phyloP scores from a whole-genome alignment of 2,888 invertebrate species.

The Drosophila atripex region DNA sequence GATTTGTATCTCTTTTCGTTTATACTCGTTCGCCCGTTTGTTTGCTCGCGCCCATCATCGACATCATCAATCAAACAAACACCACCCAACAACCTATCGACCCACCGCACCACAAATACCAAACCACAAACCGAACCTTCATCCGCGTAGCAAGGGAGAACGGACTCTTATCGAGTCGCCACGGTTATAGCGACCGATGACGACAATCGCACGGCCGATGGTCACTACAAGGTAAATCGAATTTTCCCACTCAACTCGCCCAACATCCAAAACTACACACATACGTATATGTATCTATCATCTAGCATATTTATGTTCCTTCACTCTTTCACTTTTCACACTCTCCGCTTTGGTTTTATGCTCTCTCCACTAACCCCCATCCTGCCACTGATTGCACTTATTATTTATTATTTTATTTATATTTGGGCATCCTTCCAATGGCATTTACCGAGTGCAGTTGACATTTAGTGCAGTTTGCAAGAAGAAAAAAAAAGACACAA shows the following conservation, averaged over 20 bases:
- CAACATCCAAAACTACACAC: too few species aligned
- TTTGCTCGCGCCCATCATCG: slow-evolving; percentile 59
- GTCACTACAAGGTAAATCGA: slow-evolving; percentile 92
- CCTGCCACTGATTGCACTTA: slow-evolving; percentile 49
- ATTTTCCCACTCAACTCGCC: slow-evolving; percentile 23
- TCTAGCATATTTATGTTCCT: slow-evolving; percentile 3
- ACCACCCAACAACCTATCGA: slow-evolving; percentile 40
- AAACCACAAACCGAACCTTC: slow-evolving; percentile 6
- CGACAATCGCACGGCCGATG: slow-evolving; percentile 98
- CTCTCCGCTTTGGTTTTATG: too few species aligned
- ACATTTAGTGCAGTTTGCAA: slow-evolving; percentile 60
- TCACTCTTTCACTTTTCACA: slow-evolving; percentile 30
- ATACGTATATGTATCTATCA: slow-evolving; percentile 17
- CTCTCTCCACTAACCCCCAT: slow-evolving; percentile 1
- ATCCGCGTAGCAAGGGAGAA: slow-evolving; percentile 90
- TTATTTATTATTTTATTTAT: slow-evolving; percentile 55
- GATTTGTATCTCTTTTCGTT: slow-evolving; percentile 62
- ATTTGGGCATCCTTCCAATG: slow-evolving; percentile 71
- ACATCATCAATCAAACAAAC: slow-evolving; percentile 63
- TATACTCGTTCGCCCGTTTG: slow-evolving; percentile 23
- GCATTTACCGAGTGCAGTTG: slow-evolving; percentile 57
- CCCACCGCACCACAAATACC: slow-evolving; percentile 19
- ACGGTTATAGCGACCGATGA: slow-evolving; percentile 96
- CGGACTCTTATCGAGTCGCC: slow-evolving; percentile 98
- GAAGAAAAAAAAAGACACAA: slow-evolving; percentile 9